Conservation (phyloP, 1,140 invertebrate species). For the Heliconius hewitsoni region DNA sequence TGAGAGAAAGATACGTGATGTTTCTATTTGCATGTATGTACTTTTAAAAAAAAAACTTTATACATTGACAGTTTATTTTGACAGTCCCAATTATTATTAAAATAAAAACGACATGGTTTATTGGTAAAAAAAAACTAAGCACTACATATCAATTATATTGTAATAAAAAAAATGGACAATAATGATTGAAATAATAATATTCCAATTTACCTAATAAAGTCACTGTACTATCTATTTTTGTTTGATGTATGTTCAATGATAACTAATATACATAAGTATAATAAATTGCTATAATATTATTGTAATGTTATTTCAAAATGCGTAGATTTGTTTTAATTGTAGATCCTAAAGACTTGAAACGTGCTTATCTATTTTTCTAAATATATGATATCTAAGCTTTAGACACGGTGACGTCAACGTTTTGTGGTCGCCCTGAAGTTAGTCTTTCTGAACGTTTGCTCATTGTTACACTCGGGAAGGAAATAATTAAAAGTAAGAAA, state of each 20-base stretch:
- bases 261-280: not conserved
- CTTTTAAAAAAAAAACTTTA: no score
- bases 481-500: no score
- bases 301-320: not conserved
- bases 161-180: not conserved
- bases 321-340: not conserved
- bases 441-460: no score
- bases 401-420: not conserved
- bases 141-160: not conserved
- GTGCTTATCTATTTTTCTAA: conserved; percentile 5
- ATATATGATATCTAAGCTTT: not conserved
- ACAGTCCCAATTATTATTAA: no score
- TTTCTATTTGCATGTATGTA: no score
- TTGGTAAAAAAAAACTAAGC: no score
- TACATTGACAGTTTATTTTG: no score
- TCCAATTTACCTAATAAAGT: not conserved
- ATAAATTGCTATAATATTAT: conserved; percentile 13
- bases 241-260: not conserved
- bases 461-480: no score
- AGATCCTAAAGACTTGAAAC: not conserved
- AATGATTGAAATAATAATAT: not conserved
- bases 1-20: no score
- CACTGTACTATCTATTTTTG: not conserved
- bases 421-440: no score
- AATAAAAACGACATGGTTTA: no score